phyloP scores from a whole-genome alignment of 2,113 vertebrate species.

The Tichodroma muraria region DNA sequence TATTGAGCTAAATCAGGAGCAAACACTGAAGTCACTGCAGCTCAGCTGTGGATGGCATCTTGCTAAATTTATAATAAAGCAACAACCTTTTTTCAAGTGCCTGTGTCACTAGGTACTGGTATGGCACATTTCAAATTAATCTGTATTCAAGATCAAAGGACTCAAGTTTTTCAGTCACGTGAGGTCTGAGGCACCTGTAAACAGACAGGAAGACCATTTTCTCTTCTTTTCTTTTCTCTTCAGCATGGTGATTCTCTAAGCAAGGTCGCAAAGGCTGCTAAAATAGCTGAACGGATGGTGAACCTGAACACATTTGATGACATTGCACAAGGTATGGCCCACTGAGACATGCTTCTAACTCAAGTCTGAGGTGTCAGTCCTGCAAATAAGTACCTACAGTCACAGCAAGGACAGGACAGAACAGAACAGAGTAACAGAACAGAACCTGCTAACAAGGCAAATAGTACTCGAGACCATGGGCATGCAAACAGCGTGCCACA shows the following conservation, averaged over 20 bases:
- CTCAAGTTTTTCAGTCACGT: background rate
- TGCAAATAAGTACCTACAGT: background rate
- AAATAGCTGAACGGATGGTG: slow-evolving; percentile 89
- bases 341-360: background rate
- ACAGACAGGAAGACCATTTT: background rate
- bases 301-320: slow-evolving; percentile 88
- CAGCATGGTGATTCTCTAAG: slow-evolving; percentile 76
- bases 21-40: background rate
- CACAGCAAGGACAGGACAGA: background rate
- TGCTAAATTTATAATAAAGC: background rate
- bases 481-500: background rate
- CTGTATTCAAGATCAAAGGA: background rate
- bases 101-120: background rate
- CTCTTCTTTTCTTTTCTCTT: background rate
- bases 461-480: background rate
- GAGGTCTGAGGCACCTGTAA: background rate
- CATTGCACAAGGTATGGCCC: slow-evolving; percentile 80
- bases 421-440: background rate
- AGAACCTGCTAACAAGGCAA: background rate
- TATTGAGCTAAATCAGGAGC: background rate
- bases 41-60: background rate
- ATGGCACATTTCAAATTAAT: background rate
- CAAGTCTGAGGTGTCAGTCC: background rate
- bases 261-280: slow-evolving; percentile 74
- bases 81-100: background rate